Evolutionary conservation across 2,797 vertebrate species (phyloP).

Genomic region (Crypturellus tataupa): DNA sequence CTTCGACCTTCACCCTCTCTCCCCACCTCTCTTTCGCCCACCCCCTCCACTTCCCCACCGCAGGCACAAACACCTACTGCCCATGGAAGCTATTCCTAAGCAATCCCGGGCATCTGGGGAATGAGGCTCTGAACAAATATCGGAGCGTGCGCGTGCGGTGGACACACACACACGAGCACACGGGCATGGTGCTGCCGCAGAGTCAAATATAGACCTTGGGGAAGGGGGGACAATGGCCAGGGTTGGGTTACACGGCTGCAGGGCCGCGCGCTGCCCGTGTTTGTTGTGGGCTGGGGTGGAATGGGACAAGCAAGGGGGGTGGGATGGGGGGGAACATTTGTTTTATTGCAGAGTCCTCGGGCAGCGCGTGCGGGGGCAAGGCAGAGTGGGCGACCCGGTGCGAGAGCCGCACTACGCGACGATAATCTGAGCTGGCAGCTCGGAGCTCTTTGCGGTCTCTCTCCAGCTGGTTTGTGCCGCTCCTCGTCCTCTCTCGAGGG

Average conservation of each 20-base stretch:
- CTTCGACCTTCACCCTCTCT: constrained; percentile 35
- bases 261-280: constrained; percentile 71
- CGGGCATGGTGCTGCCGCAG: constrained; percentile 43
- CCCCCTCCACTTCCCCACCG: not conserved
- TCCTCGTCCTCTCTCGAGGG: not conserved
- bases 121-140: constrained; percentile 67
- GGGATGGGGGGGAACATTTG: constrained; percentile 65
- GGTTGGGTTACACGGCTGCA: constrained; percentile 79
- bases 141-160: constrained; percentile 20
- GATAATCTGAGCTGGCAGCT: constrained; percentile 40
- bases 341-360: constrained; percentile 50
- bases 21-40: not conserved
- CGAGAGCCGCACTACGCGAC: constrained; percentile 8
- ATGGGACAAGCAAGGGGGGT: constrained; percentile 66
- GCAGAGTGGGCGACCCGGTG: not conserved
- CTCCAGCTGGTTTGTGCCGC: constrained; percentile 22
- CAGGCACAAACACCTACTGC: constrained; percentile 52
- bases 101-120: constrained; percentile 66
- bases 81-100: constrained; percentile 74
- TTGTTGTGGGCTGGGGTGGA: constrained; percentile 63
- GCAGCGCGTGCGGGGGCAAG: not conserved
- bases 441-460: not conserved
- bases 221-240: constrained; percentile 74
- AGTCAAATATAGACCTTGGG: constrained; percentile 79
- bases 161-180: not conserved